Evolutionary conservation across 2,888 invertebrate species (phyloP).

Genomic region (Nephrotoma flavescens): DNA sequence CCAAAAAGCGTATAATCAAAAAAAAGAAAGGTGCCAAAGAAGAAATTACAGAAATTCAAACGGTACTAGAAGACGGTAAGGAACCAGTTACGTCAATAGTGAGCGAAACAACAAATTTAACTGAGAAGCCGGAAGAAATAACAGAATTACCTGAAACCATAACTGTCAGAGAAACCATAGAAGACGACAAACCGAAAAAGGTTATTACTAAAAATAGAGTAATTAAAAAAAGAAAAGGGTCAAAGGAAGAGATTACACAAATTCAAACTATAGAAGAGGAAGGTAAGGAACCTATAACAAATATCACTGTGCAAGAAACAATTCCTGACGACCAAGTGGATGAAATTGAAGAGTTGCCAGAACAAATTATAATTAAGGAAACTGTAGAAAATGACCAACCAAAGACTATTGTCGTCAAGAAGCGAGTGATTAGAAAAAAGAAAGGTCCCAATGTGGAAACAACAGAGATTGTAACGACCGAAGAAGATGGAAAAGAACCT

Average conservation of each 20-base stretch:
- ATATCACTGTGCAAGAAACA: conserved; percentile 17
- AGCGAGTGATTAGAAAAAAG: conserved; percentile 30
- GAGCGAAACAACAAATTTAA: conserved; percentile 17
- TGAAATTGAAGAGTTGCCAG: conserved; percentile 22
- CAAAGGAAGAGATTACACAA: conserved; percentile 24
- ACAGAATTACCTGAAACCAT: conserved; percentile 25
- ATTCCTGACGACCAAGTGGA: conserved; percentile 11
- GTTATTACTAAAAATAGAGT: conserved; percentile 6
- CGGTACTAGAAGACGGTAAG: conserved; percentile 19
- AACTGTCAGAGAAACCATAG: conserved; percentile 32
- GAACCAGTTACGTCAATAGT: conserved; percentile 21
- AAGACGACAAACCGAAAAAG: conserved; percentile 19
- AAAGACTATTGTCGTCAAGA: conserved; percentile 27
- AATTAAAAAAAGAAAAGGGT: conserved; percentile 24
- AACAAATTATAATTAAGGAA: conserved; percentile 23
- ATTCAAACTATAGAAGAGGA: conserved; percentile 30
- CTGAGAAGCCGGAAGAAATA: conserved; percentile 22
- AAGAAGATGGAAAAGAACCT: conserved; percentile 31
- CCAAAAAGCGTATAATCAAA: conserved; percentile 23
- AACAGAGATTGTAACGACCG: conserved; percentile 33
- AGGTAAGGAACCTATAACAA: conserved; percentile 21
- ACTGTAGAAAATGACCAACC: conserved; percentile 19
- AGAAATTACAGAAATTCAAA: conserved; percentile 23
- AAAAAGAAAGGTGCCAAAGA: conserved; percentile 25
- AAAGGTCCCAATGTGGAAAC: conserved; percentile 30